A percentile compares a stretch with the other conserved stretches of the same genome.
Evolutionary conservation across 2,888 invertebrate species (phyloP).

Genomic region (Metellina segmentata): DNA sequence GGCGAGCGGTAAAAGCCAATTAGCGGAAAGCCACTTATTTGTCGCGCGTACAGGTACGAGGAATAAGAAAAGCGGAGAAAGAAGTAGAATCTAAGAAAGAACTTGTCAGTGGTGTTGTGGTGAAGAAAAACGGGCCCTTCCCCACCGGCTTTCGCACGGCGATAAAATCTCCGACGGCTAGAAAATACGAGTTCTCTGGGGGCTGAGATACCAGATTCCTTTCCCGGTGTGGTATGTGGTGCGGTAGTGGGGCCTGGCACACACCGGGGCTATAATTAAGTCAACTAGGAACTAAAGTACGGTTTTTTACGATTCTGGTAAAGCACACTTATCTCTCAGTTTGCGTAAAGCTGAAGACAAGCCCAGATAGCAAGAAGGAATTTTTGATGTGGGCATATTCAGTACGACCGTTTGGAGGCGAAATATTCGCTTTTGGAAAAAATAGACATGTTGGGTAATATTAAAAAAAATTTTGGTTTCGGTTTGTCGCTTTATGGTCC

Average conservation of each 20-base stretch:
- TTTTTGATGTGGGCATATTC: too few species aligned
- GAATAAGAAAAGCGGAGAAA: not conserved
- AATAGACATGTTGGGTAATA: too few species aligned
- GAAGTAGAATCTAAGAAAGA: not conserved
- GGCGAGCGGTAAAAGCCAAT: conserved; percentile 7
- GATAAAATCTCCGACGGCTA: not conserved
- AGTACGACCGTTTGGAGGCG: too few species aligned
- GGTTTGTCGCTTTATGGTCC: too few species aligned
- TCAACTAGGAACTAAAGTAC: too few species aligned
- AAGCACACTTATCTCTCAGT: not conserved
- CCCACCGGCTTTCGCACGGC: too few species aligned
- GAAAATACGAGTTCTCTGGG: not conserved
- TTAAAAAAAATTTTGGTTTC: too few species aligned
- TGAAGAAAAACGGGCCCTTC: not conserved
- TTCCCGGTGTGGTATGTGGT: not conserved
- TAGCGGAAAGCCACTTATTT: conserved; percentile 18
- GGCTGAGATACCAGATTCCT: not conserved
- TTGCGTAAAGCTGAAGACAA: not conserved
- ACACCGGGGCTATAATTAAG: not conserved
- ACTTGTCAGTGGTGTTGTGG: not conserved
- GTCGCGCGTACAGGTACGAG: conserved; percentile 21
- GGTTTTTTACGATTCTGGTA: not conserved
- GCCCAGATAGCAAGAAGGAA: not conserved
- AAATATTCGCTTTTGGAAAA: too few species aligned
- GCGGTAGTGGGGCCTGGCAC: not conserved